Percentiles rank a stretch among this genome's conserved stretches.
Evolutionary conservation across 2,113 vertebrate genomes (phyloP).

Genomic region (Misgurnus mizolepis): DNA sequence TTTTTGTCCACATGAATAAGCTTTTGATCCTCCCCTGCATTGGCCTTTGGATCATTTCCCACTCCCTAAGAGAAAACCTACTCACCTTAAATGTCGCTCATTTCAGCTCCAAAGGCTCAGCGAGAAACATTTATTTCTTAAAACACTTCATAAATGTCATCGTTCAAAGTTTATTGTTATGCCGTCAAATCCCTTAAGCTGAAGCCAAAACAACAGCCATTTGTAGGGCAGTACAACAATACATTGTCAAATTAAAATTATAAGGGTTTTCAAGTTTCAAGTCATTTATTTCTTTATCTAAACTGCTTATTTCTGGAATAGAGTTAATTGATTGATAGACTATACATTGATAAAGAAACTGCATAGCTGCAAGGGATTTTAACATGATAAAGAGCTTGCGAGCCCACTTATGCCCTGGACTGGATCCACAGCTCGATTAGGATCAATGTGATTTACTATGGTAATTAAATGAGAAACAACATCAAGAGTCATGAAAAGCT

Average conservation of each 20-base stretch:
- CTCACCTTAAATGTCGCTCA: conserved; percentile 16
- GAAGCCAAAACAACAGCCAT: background rate
- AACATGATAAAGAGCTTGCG: background rate
- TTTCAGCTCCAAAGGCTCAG: background rate
- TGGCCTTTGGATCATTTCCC: background rate
- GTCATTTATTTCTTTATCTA: too few relatives aligned
- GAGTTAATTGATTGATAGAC: background rate
- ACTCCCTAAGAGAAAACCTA: background rate
- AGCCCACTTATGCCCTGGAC: background rate
- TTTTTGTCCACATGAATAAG: background rate
- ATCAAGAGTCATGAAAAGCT: background rate
- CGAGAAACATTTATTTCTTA: background rate
- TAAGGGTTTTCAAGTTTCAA: background rate
- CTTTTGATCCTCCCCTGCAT: background rate
- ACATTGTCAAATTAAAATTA: background rate
- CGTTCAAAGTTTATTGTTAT: background rate
- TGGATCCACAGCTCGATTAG: background rate
- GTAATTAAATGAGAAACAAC: background rate
- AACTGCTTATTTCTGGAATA: background rate
- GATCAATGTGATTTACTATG: background rate
- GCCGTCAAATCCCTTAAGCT: background rate
- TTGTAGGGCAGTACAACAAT: background rate
- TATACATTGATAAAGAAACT: background rate
- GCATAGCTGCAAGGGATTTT: background rate
- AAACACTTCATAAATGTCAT: conserved; percentile 2